A percentile compares a stretch with the other conserved stretches of the same genome.
These are phyloP conservation scores for Ciconia boyciana DNA, from an alignment of 2,113 vertebrate species.

Conservation along the genomic window DNA sequence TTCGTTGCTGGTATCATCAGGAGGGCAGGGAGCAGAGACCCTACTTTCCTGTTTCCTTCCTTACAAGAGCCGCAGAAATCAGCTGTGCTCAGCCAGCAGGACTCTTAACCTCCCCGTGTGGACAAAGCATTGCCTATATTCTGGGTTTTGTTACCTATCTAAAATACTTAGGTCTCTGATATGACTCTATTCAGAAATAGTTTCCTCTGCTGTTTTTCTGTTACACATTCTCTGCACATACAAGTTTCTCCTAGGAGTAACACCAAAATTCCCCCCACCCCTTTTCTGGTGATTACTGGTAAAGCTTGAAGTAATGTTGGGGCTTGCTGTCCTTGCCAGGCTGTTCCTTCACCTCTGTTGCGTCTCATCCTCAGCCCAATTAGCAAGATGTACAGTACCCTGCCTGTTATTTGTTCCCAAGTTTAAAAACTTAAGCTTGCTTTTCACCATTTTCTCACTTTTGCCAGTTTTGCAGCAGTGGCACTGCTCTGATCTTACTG, in stretches of 20 bases:
- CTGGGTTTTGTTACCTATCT: neutral
- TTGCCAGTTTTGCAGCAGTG: neutral
- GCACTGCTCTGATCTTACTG: neutral
- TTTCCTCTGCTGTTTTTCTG: neutral
- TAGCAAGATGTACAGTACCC: neutral
- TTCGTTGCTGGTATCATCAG: neutral
- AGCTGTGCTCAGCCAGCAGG: neutral
- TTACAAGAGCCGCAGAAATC: neutral
- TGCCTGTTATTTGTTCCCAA: neutral
- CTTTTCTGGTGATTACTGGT: neutral
- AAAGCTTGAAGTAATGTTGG: neutral
- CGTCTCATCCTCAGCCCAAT: conserved; percentile 29
- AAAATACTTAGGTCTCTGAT: neutral
- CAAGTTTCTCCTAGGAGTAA: neutral
- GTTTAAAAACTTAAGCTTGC: neutral
- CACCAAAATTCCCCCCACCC: neutral
- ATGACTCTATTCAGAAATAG: neutral
- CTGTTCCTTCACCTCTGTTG: conserved; percentile 48
- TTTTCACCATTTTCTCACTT: neutral
- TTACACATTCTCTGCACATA: neutral
- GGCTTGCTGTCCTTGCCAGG: conserved; percentile 37
- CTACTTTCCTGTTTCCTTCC: neutral
- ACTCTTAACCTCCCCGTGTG: neutral
- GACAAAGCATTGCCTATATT: neutral
- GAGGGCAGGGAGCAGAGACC: neutral